phyloP scores from a whole-genome alignment of 2,888 invertebrate genomes.

The Tuberolachnus salignus region DNA sequence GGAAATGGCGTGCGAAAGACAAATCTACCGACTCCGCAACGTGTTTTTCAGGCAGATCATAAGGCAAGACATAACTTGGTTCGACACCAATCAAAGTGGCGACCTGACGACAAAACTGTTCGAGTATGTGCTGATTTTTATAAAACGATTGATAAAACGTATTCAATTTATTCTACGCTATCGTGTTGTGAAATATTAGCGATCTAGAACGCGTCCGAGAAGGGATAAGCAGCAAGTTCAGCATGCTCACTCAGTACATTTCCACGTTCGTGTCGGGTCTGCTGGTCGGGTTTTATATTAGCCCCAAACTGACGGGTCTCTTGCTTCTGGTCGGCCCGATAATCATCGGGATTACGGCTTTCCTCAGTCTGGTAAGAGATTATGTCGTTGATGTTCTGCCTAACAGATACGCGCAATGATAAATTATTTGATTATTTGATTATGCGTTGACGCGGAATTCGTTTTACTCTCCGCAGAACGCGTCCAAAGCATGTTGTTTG shows the following conservation, averaged over 20 bases:
- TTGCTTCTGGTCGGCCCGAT: slow-evolving; percentile 79
- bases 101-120: slow-evolving; percentile 64
- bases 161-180: no score
- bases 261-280: slow-evolving; percentile 76
- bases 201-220: slow-evolving; percentile 80
- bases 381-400: no score
- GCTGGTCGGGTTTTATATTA: slow-evolving; percentile 76
- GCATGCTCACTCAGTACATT: slow-evolving; percentile 74
- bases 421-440: no score
- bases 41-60: slow-evolving; percentile 62
- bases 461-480: slow-evolving; percentile 61
- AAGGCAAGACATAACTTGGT: slow-evolving; percentile 63
- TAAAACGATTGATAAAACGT: no score
- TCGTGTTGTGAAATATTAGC: slow-evolving; percentile 63
- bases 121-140: no score
- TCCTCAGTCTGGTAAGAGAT: slow-evolving; percentile 73
- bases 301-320: slow-evolving; percentile 84
- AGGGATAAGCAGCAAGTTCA: slow-evolving; percentile 83
- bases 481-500: slow-evolving; percentile 63
- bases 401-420: no score
- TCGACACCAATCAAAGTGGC: slow-evolving; percentile 63
- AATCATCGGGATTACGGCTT: slow-evolving; percentile 74
- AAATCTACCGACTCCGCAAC: slow-evolving; percentile 62
- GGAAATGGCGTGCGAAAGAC: slow-evolving; percentile 62
- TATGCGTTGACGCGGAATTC: background rate